Base-by-base conservation (phyloP, 2,888 invertebrate species). In the Leptopilina drosophilae region DNA sequence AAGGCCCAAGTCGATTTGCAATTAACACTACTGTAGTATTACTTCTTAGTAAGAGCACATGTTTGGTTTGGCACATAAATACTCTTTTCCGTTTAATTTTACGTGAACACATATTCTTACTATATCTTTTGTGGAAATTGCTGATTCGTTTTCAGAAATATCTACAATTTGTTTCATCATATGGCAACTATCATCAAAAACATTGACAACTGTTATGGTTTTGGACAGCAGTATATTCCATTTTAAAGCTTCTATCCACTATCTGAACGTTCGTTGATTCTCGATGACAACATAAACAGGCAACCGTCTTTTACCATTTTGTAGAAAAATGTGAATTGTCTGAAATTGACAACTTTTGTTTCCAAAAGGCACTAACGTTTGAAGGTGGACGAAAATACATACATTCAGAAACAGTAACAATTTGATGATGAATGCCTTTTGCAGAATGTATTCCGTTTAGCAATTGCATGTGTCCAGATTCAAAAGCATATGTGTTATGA, bases 401-500 rank as follows among this genome's bases (percentile, higher is more conserved):
- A 4, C 11, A 12, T 12, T 8, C 14, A 56, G 53, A 56, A 56
- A 56, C 5, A 12, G 8, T 11, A 4, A 56, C 53, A 56, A 11
- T 56, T 56, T 56, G 53, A 56, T 56, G 53, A 56, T 56, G 53
- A 56, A 4, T 56, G 12, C 53, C 53, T 8, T 56, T 56, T 8
- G 53, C 53, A 8, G 7, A 56, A 56, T 56, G 53, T 5, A 56
- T 56, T 8, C 53, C 53, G 4, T 56, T 56, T 56, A 56, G 9
- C 14, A 56, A 56, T 56, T 73, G 0, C 0, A 77, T 73, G 56
- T 80, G 77, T 14, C 80, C 80, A 6, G 42, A 62, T 49, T 77
- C 77, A 64, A 80, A 77, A 14, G 56, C 5, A 56, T 73, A 77
- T 14, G 73, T 81, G 11, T 14, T 73, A 20, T 77, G 75, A 5